Base-by-base conservation (phyloP, 1,140 invertebrate species). In the Philotrypesis tridentata region DNA sequence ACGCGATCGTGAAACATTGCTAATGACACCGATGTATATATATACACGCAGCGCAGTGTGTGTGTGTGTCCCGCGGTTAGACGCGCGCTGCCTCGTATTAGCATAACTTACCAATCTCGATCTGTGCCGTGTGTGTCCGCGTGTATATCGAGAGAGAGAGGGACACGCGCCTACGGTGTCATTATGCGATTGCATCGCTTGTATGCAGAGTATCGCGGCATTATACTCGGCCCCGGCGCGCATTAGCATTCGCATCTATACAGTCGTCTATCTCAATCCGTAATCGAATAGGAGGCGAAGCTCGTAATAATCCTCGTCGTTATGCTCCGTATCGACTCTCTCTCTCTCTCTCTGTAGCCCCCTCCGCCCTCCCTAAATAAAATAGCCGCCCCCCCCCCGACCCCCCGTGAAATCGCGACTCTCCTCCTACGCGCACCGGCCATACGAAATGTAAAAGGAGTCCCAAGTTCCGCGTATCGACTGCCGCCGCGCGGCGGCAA, bases 381-480 rank as follows among this genome's bases (percentile, higher is more conserved):
- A 67, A 67, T 67, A 67, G 11, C n/a, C 4, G 21, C n/a, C n/a
- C n/a, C n/a, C n/a, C n/a, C n/a, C n/a, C n/a, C n/a, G n/a, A n/a
- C n/a, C n/a, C n/a, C n/a, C n/a, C n/a, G n/a, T n/a, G n/a, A n/a
- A n/a, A n/a, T n/a, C n/a, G n/a, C n/a, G n/a, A n/a, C n/a, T n/a
- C n/a, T n/a, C n/a, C n/a, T n/a, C n/a, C n/a, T 43, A 77, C 67
- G 33, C 23, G 75, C 7, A 12, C 61, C 17, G 4, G 25, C 17
- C 21, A 5, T 25, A n/a, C 23, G 48, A 48, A 14, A 21, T 6
- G 43, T 2, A 77, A 40, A 73, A 55, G n/a, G n/a, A n/a, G n/a
- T n/a, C n/a, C n/a, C n/a, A n/a, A 61, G 79, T 81, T 81, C 77
- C 78, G 83, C 76, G 83, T 82, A 82, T 76, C 63, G n/a, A n/a